Conservation (phyloP, 2,113 vertebrate genomes). For the Pygathrix nemaeus region DNA sequence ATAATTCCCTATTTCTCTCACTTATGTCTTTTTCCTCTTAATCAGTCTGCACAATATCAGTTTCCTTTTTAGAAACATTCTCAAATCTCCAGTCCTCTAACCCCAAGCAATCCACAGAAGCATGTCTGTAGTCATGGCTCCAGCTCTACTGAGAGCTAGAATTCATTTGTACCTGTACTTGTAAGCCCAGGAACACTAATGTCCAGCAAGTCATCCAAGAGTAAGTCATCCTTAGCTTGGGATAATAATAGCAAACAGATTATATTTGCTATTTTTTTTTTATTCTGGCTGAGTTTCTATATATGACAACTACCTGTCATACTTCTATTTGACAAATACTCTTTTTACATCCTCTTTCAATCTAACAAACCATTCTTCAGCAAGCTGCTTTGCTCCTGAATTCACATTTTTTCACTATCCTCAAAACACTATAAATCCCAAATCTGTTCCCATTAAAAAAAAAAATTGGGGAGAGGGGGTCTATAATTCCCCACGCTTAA, state of each 20-base stretch:
- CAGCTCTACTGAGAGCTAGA: neutral
- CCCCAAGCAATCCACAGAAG: neutral
- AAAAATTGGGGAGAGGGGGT: neutral
- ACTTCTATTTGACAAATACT: neutral
- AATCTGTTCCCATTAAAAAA: neutral
- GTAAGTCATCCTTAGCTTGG: neutral
- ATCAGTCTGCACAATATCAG: neutral
- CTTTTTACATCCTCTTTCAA: neutral
- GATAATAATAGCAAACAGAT: neutral
- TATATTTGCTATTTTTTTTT: neutral
- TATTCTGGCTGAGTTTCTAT: neutral
- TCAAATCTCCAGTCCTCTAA: neutral
- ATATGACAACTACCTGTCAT: neutral
- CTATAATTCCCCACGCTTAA: neutral
- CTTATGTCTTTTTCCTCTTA: neutral
- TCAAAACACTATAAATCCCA: conserved; percentile 15
- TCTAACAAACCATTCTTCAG: neutral
- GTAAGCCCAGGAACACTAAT: neutral
- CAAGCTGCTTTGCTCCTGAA: neutral
- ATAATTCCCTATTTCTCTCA: neutral
- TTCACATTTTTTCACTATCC: neutral
- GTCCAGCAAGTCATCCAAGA: neutral
- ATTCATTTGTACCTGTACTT: neutral
- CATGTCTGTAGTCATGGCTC: neutral
- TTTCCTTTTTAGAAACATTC: neutral